Base-by-base conservation (phyloP, 2,797 vertebrate species). In the Oreochromis mossambicus region DNA sequence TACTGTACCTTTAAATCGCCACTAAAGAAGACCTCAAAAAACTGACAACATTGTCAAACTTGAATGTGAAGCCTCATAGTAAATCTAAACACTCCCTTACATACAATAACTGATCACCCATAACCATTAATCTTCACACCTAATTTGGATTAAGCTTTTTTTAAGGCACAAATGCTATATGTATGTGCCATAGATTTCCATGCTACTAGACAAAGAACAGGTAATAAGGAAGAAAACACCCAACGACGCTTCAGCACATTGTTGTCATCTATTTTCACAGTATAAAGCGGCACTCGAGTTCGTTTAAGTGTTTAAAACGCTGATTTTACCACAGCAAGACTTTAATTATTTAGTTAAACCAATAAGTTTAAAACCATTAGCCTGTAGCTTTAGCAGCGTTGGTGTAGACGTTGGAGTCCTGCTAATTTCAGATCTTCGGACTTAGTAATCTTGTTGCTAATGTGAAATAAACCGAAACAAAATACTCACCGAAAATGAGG, bases 401-500 rank as follows among this genome's bases (percentile, higher is more conserved):
- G 56, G 43, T 34, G 13, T 48, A 32, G 34, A 48, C 12, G 78
- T 14, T 50, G 43, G 17, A 19, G 34, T 61, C 11, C 7, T 14
- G 55, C 55, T 79, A 78, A 24, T 56, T 14, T 29, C 11, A 54
- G 21, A 88, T 90, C 83, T 91, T 86, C 78, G 52, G 24, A 34
- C 58, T 50, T 50, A 8, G 21, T 41, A 13, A 50, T 34, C 9
- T 51, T 10, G 17, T 46, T 66, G 2, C 8, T 43, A 50, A 50
- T 32, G 8, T 32, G 5, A 6, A 2, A 8, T 29, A 10, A 48
- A 36, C 5, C 4, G 8, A 9, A 61, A n/a, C 32, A 63, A 11
- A 3, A 84, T 58, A 94, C 95, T 93, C 85, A 96, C 96, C 95
- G 29, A 96, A 86, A 80, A 96, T 58, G 77, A 95, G 24, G 15